Evolutionary conservation across 2,113 vertebrate genomes (phyloP).

Genomic region (Cephalopterus ornatus): DNA sequence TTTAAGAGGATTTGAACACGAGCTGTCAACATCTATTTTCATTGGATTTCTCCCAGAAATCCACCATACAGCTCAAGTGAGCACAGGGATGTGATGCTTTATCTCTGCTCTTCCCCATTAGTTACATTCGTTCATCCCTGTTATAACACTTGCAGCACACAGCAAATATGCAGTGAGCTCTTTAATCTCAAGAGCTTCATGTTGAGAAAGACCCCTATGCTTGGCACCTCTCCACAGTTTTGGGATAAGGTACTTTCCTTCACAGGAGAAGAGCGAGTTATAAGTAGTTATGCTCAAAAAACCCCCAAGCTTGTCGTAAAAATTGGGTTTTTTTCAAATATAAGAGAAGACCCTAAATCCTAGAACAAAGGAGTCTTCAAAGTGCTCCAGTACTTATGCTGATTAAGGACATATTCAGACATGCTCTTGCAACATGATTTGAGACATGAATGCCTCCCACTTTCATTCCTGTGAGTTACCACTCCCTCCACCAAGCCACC

Average conservation of each 20-base stretch:
- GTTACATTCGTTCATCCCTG: neutral
- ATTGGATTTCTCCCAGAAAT: constrained; percentile 6
- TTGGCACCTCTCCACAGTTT: neutral
- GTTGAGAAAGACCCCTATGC: neutral
- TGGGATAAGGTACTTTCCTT: neutral
- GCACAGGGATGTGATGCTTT: neutral
- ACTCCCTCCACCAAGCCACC: neutral
- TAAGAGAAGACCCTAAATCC: constrained; percentile 18
- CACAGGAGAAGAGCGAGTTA: neutral
- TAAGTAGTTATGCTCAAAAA: neutral
- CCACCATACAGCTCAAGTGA: neutral
- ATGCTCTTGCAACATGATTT: neutral
- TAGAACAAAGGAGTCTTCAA: neutral
- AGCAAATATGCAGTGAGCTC: neutral
- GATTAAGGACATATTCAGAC: constrained; percentile 36
- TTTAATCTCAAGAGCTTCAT: neutral
- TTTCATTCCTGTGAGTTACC: constrained; percentile 33
- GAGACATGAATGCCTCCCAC: constrained; percentile 35
- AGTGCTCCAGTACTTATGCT: neutral
- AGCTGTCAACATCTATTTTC: neutral
- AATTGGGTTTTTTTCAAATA: neutral
- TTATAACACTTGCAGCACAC: neutral
- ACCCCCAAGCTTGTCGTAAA: neutral
- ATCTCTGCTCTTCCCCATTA: neutral
- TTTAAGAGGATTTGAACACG: neutral